Conservation (phyloP, 2,113 vertebrate genomes). For the Dasypus novemcinctus region DNA sequence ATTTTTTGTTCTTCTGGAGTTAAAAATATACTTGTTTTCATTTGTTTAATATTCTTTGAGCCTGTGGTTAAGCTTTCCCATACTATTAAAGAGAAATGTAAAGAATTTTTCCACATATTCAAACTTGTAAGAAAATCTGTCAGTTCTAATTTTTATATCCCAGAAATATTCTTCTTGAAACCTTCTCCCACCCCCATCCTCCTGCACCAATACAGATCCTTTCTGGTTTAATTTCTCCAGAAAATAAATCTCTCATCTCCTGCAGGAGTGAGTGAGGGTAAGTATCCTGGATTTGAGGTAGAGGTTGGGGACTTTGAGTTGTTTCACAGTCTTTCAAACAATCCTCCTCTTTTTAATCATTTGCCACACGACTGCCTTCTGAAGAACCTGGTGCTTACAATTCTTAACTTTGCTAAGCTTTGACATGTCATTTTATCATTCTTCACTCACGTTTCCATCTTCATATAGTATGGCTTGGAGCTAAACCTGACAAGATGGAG, state of each 20-base stretch:
- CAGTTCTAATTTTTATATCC: conserved; percentile 17
- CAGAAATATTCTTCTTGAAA: not conserved
- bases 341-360: not conserved
- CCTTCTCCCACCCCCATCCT: not conserved
- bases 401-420: not conserved
- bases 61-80: not conserved
- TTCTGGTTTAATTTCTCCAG: not conserved
- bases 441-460: not conserved
- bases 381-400: not conserved
- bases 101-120: not conserved
- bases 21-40: conserved; percentile 30
- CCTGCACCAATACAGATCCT: not conserved
- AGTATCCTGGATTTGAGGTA: not conserved
- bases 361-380: not conserved
- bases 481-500: not conserved
- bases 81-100: not conserved
- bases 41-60: conserved; percentile 24
- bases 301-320: not conserved
- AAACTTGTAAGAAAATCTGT: conserved; percentile 7
- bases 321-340: not conserved
- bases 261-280: not conserved
- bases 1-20: conserved; percentile 44
- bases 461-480: not conserved
- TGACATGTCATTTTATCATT: not conserved
- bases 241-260: not conserved